Percentiles rank a stretch among this genome's conserved stretches.
Conservation (phyloP, 1,140 invertebrate genomes). For the Aradophagus sp. region DNA sequence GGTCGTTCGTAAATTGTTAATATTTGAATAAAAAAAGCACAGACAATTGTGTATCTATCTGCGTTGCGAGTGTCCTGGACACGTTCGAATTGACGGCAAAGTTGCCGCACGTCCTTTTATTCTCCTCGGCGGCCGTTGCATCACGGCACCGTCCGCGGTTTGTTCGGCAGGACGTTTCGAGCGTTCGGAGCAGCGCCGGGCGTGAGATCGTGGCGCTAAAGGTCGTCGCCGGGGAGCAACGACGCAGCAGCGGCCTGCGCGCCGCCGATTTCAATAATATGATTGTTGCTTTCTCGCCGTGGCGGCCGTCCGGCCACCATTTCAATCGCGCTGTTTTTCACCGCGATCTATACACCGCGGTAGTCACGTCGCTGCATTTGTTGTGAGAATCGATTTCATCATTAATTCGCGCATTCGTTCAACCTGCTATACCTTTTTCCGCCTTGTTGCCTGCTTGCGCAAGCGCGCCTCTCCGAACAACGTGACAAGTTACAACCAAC, state of each 20-base stretch:
- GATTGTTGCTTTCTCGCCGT: slow-evolving; percentile 25
- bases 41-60: no score
- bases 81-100: no score
- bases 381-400: slow-evolving; percentile 42
- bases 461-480: no score
- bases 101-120: no score
- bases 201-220: slow-evolving; percentile 58
- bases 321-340: slow-evolving; percentile 39
- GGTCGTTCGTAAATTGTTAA: no score
- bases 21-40: no score
- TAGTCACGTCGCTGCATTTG: slow-evolving; percentile 39
- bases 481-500: no score
- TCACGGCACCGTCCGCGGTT: slow-evolving; percentile 54
- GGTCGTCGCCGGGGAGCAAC: slow-evolving; percentile 44
- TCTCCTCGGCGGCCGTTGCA: no score
- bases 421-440: slow-evolving; percentile 15
- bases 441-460: no score
- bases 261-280: slow-evolving; percentile 46
- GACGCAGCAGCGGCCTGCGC: slow-evolving; percentile 5
- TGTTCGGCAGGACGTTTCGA: slow-evolving; percentile 58
- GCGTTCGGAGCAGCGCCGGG: slow-evolving; percentile 41
- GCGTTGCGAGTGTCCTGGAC: no score
- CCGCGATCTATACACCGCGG: slow-evolving; percentile 38
- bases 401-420: slow-evolving; percentile 35
- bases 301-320: slow-evolving; percentile 17